These are phyloP conservation scores for Electrophaes corylata DNA, from an alignment of 2,888 invertebrate species.

Conservation along the genomic window DNA sequence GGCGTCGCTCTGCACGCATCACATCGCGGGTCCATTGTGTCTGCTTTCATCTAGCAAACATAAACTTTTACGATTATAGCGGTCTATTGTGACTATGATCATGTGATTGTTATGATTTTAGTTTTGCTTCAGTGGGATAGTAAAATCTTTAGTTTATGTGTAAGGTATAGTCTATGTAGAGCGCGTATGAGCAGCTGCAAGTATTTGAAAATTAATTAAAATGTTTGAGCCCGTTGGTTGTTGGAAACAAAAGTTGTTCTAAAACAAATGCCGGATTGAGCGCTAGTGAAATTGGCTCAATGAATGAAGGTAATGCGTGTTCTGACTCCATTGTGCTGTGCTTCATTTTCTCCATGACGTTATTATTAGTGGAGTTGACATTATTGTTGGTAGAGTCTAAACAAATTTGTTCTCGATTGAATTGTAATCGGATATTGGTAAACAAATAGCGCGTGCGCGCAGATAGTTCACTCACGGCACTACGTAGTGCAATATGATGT, in stretches of 20 bases:
- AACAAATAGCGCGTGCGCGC: constrained; percentile 20
- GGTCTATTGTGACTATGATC: constrained; percentile 13
- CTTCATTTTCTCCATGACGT: constrained; percentile 14
- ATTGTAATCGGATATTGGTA: constrained; percentile 29
- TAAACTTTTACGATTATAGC: constrained; percentile 30
- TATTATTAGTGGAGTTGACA: constrained; percentile 12
- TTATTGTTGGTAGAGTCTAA: constrained; percentile 13
- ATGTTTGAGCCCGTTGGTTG: not conserved
- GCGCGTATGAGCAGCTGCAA: constrained; percentile 10
- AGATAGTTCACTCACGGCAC: constrained; percentile 8
- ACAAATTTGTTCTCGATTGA: constrained; percentile 28
- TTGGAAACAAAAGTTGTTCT: too few relatives aligned
- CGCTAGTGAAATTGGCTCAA: not conserved
- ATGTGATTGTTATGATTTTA: constrained; percentile 7
- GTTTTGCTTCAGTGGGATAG: constrained; percentile 2
- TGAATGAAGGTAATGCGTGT: not conserved
- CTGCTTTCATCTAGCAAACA: constrained; percentile 19
- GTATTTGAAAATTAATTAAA: not conserved
- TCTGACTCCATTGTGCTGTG: not conserved
- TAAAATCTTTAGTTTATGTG: constrained; percentile 15
- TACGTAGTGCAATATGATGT: not conserved
- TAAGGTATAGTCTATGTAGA: not conserved
- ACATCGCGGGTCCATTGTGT: constrained; percentile 17
- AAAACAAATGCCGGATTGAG: not conserved
- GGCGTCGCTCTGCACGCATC: constrained; percentile 13